A percentile compares a stretch with the other conserved stretches of the same genome.
phyloP scores from a whole-genome alignment of 2,797 vertebrate species.

The Rhabdomys pumilio region DNA sequence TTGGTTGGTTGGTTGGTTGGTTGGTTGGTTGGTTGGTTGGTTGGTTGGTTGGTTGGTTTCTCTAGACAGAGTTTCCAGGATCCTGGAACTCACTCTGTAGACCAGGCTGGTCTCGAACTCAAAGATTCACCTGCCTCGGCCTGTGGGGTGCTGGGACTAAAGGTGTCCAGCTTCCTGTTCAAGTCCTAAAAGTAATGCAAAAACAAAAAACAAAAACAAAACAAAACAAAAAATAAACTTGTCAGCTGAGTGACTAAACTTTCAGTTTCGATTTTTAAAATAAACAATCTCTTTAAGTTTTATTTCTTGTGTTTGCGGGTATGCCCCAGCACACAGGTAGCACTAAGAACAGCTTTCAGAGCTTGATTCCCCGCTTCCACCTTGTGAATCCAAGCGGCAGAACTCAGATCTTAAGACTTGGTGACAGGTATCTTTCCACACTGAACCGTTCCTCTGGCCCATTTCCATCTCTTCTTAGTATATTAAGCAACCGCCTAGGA shows the following conservation, averaged over 20 bases:
- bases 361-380: neutral
- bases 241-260: conserved; percentile 59
- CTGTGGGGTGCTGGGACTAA: too few species aligned
- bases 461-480: neutral
- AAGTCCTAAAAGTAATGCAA: conserved; percentile 42
- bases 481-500: neutral
- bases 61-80: neutral
- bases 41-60: neutral
- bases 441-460: neutral
- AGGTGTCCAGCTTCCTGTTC: neutral
- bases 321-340: too few species aligned
- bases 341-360: neutral
- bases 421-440: neutral
- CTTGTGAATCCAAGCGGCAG: neutral
- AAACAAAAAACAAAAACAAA: too few species aligned
- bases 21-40: too few species aligned
- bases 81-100: neutral
- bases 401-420: neutral
- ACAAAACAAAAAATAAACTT: neutral
- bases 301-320: neutral
- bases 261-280: neutral
- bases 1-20: neutral
- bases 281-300: neutral
- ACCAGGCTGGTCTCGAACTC: too few species aligned
- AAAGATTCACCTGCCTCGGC: too few species aligned